Conservation (phyloP, 2,888 invertebrate species). For the Tethea ocularis region DNA sequence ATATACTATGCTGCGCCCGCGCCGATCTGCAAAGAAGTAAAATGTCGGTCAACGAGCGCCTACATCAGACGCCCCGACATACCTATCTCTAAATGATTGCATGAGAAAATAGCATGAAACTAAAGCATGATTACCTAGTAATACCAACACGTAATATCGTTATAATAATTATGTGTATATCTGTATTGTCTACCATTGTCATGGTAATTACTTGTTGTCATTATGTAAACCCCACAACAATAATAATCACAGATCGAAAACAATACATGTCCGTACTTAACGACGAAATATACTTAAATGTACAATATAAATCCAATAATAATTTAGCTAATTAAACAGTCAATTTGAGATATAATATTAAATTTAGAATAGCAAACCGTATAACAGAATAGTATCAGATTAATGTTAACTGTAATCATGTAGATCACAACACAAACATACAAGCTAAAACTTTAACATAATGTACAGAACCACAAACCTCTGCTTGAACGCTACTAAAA, state of each 20-base stretch:
- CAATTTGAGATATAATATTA: conserved; percentile 33
- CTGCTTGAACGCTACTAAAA: conserved; percentile 51
- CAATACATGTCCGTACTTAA: conserved; percentile 4
- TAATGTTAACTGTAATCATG: conserved; percentile 59
- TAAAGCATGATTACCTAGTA: conserved; percentile 66
- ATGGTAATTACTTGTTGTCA: conserved; percentile 52
- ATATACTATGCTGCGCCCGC: conserved; percentile 71
- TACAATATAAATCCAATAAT: conserved; percentile 9
- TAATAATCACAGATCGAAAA: conserved; percentile 41
- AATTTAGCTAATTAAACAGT: conserved; percentile 3
- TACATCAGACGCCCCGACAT: conserved; percentile 52
- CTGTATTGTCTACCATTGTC: conserved; percentile 44
- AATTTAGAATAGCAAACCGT: conserved; percentile 39
- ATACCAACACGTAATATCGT: conserved; percentile 42
- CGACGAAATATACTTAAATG: background rate
- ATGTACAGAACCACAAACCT: conserved; percentile 56
- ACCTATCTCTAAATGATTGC: conserved; percentile 63
- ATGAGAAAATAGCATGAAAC: conserved; percentile 60
- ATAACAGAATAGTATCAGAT: conserved; percentile 43
- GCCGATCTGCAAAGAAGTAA: conserved; percentile 64
- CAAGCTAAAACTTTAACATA: conserved; percentile 66
- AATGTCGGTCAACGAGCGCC: conserved; percentile 73
- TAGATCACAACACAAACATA: conserved; percentile 49
- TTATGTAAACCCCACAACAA: conserved; percentile 44
- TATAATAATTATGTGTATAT: conserved; percentile 47